phyloP scores from a whole-genome alignment of 2,797 vertebrate species.

The Anas bernieri region DNA sequence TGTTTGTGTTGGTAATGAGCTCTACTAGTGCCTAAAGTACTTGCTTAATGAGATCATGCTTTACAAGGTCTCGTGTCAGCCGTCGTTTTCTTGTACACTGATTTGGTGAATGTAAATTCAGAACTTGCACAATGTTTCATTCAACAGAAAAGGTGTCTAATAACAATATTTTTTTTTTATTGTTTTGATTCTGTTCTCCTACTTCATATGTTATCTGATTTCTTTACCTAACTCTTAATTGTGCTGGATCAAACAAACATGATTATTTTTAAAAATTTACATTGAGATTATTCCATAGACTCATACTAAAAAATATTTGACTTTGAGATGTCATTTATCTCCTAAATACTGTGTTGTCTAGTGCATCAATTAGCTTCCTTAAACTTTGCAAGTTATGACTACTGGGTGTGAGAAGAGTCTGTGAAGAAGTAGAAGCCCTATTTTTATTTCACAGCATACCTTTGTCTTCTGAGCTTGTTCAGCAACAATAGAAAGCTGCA shows the following conservation, averaged over 20 bases:
- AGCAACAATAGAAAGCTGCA: not conserved
- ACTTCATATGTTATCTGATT: not conserved
- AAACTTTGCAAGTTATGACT: not conserved
- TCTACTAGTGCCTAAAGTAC: not conserved
- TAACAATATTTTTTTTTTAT: not conserved
- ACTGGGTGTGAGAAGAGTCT: not conserved
- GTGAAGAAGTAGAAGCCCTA: not conserved
- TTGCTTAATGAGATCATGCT: not conserved
- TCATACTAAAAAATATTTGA: not conserved
- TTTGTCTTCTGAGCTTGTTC: not conserved
- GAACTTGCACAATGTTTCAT: not conserved
- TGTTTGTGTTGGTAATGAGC: not conserved
- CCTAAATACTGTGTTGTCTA: not conserved
- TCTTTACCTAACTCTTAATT: not conserved
- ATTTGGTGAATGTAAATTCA: not conserved
- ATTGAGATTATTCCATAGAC: not conserved
- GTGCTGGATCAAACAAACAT: not conserved
- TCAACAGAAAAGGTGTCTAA: not conserved
- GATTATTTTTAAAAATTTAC: not conserved
- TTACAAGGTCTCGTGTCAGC: accelerated
- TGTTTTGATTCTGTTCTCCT: not conserved
- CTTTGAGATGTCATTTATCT: not conserved
- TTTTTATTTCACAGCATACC: not conserved
- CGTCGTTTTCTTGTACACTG: not conserved
- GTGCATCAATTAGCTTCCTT: not conserved